Conservation (phyloP, 64 coral and sea anemone species). For the Montipora sp. region DNA sequence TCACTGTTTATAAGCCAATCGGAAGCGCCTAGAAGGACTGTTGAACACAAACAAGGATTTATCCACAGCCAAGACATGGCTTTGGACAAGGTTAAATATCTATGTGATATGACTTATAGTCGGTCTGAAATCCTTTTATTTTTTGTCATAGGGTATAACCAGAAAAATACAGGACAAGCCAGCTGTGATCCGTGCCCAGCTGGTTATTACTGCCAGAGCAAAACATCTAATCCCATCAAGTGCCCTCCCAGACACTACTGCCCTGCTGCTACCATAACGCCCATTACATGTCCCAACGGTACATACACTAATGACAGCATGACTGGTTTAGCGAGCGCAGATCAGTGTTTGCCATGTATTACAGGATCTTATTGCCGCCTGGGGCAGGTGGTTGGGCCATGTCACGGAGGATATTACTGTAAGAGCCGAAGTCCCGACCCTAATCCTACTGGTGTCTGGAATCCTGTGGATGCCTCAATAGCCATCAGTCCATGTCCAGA, state of each 20-base stretch:
- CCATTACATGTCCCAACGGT: slow-evolving; percentile 84
- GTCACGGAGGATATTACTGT: slow-evolving; percentile 90
- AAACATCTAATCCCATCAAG: slow-evolving; percentile 44
- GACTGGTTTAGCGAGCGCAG: slow-evolving; percentile 70
- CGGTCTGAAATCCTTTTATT: background rate
- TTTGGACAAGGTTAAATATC: too few species aligned
- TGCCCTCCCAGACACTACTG: slow-evolving; percentile 83
- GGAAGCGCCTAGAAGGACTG: too few species aligned
- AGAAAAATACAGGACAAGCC: slow-evolving; percentile 46
- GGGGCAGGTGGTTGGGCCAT: slow-evolving; percentile 68
- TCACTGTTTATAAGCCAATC: too few species aligned
- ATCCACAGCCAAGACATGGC: too few species aligned
- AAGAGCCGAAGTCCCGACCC: slow-evolving; percentile 94
- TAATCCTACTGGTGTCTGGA: slow-evolving; percentile 35
- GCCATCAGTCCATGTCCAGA: slow-evolving; percentile 9
- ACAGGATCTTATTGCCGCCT: slow-evolving; percentile 87
- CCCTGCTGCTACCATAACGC: slow-evolving; percentile 75
- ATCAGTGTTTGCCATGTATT: slow-evolving; percentile 81
- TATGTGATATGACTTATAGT: too few species aligned
- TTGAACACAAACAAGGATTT: too few species aligned
- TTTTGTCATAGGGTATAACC: slow-evolving; percentile 69
- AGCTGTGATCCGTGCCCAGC: slow-evolving; percentile 72
- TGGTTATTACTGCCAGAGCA: slow-evolving; percentile 72
- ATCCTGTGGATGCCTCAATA: slow-evolving; percentile 11
- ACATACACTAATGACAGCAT: slow-evolving; percentile 87